A percentile compares a stretch with the other conserved stretches of the same genome.
Conservation (phyloP, 2,113 vertebrate genomes). For the Clarias macrocephalus region DNA sequence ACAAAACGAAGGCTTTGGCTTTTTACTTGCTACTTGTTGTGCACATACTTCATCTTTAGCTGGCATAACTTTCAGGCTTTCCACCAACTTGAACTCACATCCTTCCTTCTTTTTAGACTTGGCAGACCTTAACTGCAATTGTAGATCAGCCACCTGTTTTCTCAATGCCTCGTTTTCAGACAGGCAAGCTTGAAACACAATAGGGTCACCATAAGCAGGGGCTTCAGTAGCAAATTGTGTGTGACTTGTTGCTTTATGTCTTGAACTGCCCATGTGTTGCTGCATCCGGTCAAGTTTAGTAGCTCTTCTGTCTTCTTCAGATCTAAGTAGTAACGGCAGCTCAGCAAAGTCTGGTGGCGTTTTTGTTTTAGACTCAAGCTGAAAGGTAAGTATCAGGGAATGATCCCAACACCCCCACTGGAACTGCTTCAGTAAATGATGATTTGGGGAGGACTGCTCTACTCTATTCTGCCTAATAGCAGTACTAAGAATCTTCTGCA, state of each 20-base stretch:
- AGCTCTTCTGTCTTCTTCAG: not conserved
- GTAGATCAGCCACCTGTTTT: conserved; percentile 22
- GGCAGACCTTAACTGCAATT: not conserved
- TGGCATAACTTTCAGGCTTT: not conserved
- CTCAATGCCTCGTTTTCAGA: conserved; percentile 14
- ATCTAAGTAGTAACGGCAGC: not conserved
- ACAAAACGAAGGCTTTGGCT: not conserved
- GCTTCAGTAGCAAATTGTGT: not conserved
- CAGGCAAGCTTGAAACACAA: not conserved
- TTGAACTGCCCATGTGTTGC: not conserved
- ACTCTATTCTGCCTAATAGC: too few species aligned
- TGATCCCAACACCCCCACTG: not conserved
- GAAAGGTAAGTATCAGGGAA: not conserved
- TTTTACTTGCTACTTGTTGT: not conserved
- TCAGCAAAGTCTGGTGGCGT: not conserved
- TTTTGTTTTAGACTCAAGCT: not conserved
- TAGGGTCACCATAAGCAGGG: not conserved
- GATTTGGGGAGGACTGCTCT: too few species aligned
- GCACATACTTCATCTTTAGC: not conserved
- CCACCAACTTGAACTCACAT: not conserved
- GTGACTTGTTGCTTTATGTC: not conserved
- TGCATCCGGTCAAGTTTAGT: conserved; percentile 13
- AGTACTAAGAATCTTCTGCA: too few species aligned
- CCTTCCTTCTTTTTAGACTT: not conserved
- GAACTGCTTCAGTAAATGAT: too few species aligned